These are phyloP conservation scores for Tympanuchus pallidicinctus DNA, from an alignment of 2,113 vertebrate species.

Conservation along the genomic window DNA sequence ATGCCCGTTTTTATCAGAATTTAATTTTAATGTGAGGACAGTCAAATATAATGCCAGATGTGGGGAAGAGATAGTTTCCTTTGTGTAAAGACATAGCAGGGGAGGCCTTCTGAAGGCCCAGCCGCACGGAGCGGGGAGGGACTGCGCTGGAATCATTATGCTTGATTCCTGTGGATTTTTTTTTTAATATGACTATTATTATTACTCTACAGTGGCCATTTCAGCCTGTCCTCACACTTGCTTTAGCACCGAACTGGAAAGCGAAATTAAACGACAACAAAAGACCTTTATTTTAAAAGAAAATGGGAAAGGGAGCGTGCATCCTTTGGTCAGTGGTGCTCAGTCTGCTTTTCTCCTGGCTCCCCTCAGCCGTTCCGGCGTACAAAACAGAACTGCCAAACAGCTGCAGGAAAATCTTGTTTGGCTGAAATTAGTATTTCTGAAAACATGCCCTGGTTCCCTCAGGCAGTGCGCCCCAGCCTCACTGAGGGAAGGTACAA, in stretches of 20 bases:
- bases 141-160: constrained; percentile 25
- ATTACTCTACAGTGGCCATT: constrained; percentile 1
- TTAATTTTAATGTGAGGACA: constrained; percentile 57
- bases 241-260: background rate
- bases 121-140: background rate
- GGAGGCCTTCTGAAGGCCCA: constrained; percentile 53
- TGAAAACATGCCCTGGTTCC: background rate
- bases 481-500: background rate
- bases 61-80: constrained; percentile 56
- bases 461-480: background rate
- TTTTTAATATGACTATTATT: background rate
- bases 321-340: background rate
- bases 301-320: background rate
- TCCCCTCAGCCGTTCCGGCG: background rate
- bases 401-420: constrained; percentile 13
- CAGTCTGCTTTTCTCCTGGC: background rate
- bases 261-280: constrained; percentile 32
- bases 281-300: background rate
- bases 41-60: constrained; percentile 55
- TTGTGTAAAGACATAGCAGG: constrained; percentile 44
- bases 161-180: constrained; percentile 34
- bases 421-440: constrained; percentile 5
- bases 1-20: constrained; percentile 36
- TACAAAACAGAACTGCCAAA: background rate
- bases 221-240: constrained; percentile 22